phyloP scores from a whole-genome alignment of 2,797 vertebrate species.

The Rhabdomys pumilio region DNA sequence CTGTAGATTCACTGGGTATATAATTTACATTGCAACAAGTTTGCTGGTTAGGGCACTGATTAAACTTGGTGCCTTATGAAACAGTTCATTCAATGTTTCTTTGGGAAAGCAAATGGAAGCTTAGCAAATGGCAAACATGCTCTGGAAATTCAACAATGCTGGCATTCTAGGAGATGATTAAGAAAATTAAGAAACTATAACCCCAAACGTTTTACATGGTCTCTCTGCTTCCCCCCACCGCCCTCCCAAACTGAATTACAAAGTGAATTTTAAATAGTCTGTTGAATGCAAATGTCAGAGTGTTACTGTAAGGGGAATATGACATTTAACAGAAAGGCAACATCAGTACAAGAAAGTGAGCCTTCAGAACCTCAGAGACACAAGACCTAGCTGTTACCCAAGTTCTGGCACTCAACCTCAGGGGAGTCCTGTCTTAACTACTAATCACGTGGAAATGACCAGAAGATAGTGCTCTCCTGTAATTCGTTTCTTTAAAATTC shows the following conservation, averaged over 20 bases:
- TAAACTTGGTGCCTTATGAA: conserved; percentile 70
- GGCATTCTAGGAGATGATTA: conserved; percentile 53
- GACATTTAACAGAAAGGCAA: conserved; percentile 12
- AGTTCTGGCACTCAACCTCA: background rate
- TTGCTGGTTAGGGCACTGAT: conserved; percentile 57
- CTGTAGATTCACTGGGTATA: conserved; percentile 44
- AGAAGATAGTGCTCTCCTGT: conserved; percentile 9
- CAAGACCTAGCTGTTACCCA: conserved; percentile 34
- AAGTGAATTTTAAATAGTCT: conserved; percentile 65
- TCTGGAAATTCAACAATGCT: conserved; percentile 76
- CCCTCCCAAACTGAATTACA: conserved; percentile 41
- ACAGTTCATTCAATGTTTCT: conserved; percentile 68
- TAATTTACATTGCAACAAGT: conserved; percentile 66
- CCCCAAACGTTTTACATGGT: conserved; percentile 49
- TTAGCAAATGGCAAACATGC: conserved; percentile 53
- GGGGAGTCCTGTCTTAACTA: conserved; percentile 40
- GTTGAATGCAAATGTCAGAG: conserved; percentile 53
- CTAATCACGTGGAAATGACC: conserved; percentile 60
- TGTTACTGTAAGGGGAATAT: conserved; percentile 23
- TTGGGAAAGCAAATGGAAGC: conserved; percentile 74
- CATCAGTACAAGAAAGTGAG: background rate
- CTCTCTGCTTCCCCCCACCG: conserved; percentile 38
- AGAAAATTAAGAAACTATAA: conserved; percentile 66
- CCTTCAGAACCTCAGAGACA: conserved; percentile 41
- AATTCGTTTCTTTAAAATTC: conserved; percentile 57